phyloP scores from a whole-genome alignment of 2,888 invertebrate species.

The Napeogenes inachia region DNA sequence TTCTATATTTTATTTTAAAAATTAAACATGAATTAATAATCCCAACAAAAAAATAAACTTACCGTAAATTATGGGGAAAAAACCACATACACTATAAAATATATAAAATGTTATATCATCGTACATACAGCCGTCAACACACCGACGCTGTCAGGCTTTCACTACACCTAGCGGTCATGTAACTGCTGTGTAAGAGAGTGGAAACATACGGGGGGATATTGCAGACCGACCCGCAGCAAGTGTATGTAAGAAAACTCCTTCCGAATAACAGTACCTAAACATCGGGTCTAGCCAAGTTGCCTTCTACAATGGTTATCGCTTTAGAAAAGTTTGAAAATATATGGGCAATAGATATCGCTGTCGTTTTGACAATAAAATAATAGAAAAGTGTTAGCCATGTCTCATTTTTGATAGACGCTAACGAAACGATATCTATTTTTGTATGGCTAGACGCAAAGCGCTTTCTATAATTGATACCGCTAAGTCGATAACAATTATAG shows the following conservation, averaged over 20 bases:
- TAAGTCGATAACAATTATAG: too few species aligned
- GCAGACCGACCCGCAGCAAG: slow-evolving; percentile 1
- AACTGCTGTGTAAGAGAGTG: slow-evolving; percentile 41
- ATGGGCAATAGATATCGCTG: too few species aligned
- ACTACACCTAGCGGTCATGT: slow-evolving; percentile 47
- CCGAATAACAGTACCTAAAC: too few species aligned
- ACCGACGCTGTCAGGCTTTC: slow-evolving; percentile 51
- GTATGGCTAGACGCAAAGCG: too few species aligned
- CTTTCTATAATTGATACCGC: too few species aligned
- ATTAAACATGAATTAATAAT: not conserved
- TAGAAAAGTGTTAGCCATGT: too few species aligned
- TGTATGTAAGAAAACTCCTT: not conserved
- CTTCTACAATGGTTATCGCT: too few species aligned
- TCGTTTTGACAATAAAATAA: too few species aligned
- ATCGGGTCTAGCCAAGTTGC: too few species aligned
- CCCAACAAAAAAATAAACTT: slow-evolving; percentile 30
- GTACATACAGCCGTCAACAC: slow-evolving; percentile 34
- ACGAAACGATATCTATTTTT: too few species aligned
- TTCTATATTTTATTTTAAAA: not conserved
- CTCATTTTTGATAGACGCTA: too few species aligned
- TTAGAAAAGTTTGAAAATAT: too few species aligned
- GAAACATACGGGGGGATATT: slow-evolving; percentile 39
- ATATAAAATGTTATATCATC: slow-evolving; percentile 37
- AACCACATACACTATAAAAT: slow-evolving; percentile 30
- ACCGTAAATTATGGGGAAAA: slow-evolving; percentile 38